Conservation (phyloP, 2,888 invertebrate species). For the Drosophila pseudotalamancana region DNA sequence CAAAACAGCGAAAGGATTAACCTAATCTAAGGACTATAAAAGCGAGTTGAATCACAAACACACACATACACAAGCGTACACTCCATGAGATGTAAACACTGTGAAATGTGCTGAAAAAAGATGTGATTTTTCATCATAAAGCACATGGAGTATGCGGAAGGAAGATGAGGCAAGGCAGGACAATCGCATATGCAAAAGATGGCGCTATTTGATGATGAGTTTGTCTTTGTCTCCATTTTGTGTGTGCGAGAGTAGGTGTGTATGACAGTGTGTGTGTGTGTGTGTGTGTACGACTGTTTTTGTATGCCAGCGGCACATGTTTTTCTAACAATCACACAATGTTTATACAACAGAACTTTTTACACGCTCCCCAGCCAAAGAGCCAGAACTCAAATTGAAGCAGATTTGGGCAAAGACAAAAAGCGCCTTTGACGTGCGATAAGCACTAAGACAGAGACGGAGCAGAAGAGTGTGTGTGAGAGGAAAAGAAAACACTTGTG, state of each 20-base stretch:
- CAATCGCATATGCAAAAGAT: constrained; percentile 76
- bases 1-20: constrained; percentile 75
- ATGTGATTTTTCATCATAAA: constrained; percentile 72
- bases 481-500: constrained; percentile 64
- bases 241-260: constrained; percentile 9
- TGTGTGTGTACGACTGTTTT: constrained; percentile 26
- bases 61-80: constrained; percentile 10
- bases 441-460: constrained; percentile 47
- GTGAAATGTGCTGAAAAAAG: constrained; percentile 53
- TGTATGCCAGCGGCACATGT: constrained; percentile 67
- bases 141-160: constrained; percentile 31
- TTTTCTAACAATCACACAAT: constrained; percentile 79
- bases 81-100: constrained; percentile 12
- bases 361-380: constrained; percentile 46
- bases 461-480: neutral
- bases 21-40: constrained; percentile 77
- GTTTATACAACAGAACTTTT: constrained; percentile 79
- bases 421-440: constrained; percentile 78
- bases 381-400: constrained; percentile 73
- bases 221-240: constrained; percentile 42
- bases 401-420: constrained; percentile 77
- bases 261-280: constrained; percentile 19
- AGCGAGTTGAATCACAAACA: constrained; percentile 64
- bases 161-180: constrained; percentile 8
- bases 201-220: constrained; percentile 77